Conservation (phyloP, 23 tunicate species). For the Botrylloides violaceus region DNA sequence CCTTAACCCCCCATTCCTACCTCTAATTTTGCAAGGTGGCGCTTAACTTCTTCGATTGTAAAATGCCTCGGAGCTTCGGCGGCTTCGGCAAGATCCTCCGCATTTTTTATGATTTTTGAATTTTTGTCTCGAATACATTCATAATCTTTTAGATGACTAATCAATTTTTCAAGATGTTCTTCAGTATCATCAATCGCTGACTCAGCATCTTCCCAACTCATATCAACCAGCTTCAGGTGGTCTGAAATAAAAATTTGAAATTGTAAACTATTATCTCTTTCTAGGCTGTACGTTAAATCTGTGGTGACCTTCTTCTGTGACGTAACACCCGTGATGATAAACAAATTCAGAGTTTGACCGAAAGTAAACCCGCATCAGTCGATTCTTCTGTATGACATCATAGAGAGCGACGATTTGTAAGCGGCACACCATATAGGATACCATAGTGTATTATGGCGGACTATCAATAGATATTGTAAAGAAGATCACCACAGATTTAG, state of each 20-base stretch:
- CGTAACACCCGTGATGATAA: too few species aligned
- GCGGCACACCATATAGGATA: background rate
- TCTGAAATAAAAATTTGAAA: slow-evolving; percentile 45
- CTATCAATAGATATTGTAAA: too few species aligned
- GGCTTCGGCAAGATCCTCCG: slow-evolving; percentile 40
- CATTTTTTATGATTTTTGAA: slow-evolving; percentile 33
- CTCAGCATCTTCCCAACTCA: slow-evolving; percentile 84
- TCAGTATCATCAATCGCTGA: slow-evolving; percentile 40
- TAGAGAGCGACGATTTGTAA: too few species aligned
- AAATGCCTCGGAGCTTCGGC: slow-evolving; percentile 79
- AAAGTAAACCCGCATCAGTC: too few species aligned
- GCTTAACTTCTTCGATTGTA: slow-evolving; percentile 69
- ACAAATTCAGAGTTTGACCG: too few species aligned
- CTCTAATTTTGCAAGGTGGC: slow-evolving; percentile 55
- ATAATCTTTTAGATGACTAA: slow-evolving; percentile 36
- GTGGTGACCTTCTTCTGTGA: too few species aligned
- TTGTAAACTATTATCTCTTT: too few species aligned
- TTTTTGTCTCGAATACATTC: slow-evolving; percentile 27
- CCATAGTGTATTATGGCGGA: background rate
- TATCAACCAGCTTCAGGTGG: slow-evolving; percentile 61
- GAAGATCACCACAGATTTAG: too few species aligned
- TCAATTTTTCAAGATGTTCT: slow-evolving; percentile 34
- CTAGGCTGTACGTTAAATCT: too few species aligned
- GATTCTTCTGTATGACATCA: too few species aligned
- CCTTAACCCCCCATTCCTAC: too few species aligned